phyloP scores from a whole-genome alignment of 2,113 vertebrate genomes.

The Pitta sordida region DNA sequence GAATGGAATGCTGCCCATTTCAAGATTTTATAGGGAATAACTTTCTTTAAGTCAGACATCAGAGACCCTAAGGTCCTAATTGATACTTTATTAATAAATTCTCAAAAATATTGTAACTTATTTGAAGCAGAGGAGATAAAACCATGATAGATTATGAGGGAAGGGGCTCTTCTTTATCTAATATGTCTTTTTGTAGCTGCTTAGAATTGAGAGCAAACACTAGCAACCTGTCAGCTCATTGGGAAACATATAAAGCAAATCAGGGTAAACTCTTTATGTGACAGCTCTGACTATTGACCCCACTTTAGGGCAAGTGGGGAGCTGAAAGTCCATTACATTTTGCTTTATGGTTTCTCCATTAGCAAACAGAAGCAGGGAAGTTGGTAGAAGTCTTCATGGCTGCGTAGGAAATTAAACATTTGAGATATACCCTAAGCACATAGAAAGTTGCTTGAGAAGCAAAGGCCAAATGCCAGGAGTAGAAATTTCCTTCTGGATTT shows the following conservation, averaged over 20 bases:
- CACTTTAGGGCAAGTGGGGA: background rate
- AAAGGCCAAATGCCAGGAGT: background rate
- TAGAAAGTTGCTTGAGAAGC: background rate
- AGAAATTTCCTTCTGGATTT: background rate
- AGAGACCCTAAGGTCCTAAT: background rate
- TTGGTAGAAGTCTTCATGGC: background rate
- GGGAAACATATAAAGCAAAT: background rate
- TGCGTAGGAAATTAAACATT: background rate
- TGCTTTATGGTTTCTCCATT: background rate
- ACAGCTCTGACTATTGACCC: background rate
- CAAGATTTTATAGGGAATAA: background rate
- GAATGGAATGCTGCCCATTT: slow-evolving; percentile 33
- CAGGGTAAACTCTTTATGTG: background rate
- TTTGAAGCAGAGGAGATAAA: background rate
- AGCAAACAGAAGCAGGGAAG: background rate
- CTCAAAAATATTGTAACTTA: background rate
- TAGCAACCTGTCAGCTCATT: background rate
- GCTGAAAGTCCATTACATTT: background rate
- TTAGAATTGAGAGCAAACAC: background rate
- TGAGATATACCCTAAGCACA: background rate
- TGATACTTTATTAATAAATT: background rate
- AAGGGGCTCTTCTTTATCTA: background rate
- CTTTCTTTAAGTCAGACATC: background rate
- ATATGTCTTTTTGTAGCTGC: background rate
- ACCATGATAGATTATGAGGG: background rate